Percentiles rank a stretch among this genome's conserved stretches.
phyloP scores from a whole-genome alignment of 2,113 vertebrate species.

The Pluvianellus socialis region DNA sequence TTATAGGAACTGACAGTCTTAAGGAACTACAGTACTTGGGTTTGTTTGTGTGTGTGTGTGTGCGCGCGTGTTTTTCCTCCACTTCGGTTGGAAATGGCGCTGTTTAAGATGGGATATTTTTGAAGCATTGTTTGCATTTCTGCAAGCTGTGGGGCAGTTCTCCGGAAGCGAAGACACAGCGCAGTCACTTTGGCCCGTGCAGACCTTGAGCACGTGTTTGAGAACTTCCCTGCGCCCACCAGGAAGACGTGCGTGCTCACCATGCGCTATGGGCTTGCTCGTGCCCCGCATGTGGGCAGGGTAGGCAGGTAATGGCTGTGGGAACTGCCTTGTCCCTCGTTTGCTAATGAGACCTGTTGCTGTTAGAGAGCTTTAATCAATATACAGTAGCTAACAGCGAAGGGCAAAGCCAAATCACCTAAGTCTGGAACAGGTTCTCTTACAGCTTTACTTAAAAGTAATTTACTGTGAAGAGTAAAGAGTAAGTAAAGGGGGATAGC shows the following conservation, averaged over 20 bases:
- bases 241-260: not conserved
- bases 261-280: not conserved
- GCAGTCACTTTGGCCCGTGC: not conserved
- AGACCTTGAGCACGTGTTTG: not conserved
- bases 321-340: not conserved
- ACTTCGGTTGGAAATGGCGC: not conserved
- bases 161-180: rapidly evolving
- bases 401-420: not conserved
- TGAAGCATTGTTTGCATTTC: not conserved
- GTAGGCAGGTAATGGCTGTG: not conserved
- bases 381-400: not conserved
- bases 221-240: not conserved
- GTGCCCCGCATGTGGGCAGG: not conserved
- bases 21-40: not conserved
- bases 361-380: not conserved
- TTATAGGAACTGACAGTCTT: not conserved
- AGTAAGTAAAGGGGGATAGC: not conserved
- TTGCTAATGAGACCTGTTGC: not conserved
- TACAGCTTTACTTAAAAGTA: not conserved
- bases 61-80: not conserved
- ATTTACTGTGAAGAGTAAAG: not conserved
- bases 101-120: not conserved
- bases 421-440: not conserved
- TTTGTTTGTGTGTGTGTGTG: not conserved
- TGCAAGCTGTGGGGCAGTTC: not conserved